These are phyloP conservation scores for Drosophila jambulina DNA, from an alignment of 1,140 invertebrate species.

Conservation along the genomic window DNA sequence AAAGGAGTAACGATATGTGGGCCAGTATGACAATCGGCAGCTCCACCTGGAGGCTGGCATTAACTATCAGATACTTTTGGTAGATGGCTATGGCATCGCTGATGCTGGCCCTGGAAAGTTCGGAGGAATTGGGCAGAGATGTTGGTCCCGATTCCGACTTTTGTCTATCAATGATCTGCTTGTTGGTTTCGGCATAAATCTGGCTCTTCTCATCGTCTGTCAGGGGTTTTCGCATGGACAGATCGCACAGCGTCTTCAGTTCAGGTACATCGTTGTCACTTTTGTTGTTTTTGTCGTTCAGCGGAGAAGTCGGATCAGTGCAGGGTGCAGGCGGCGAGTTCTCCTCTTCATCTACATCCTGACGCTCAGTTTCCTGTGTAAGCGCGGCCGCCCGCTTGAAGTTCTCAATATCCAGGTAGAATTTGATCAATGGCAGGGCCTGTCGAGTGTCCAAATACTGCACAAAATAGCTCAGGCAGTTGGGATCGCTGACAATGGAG, in stretches of 20 bases:
- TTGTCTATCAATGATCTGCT: conserved; percentile 53
- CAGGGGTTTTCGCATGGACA: conserved; percentile 80
- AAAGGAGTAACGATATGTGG: conserved; percentile 85
- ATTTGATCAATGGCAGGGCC: conserved; percentile 87
- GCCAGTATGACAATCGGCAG: conserved; percentile 84
- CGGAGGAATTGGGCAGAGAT: conserved; percentile 1
- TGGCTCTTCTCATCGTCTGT: conserved; percentile 84
- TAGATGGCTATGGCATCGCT: conserved; percentile 86
- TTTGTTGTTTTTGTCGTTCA: conserved; percentile 26
- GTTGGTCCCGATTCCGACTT: conserved; percentile 25
- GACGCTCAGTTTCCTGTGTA: conserved; percentile 15
- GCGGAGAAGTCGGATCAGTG: conserved; percentile 6
- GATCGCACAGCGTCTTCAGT: conserved; percentile 79
- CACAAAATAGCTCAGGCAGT: conserved; percentile 90
- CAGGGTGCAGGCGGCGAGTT: neutral
- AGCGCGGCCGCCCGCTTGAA: conserved; percentile 85
- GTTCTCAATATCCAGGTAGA: conserved; percentile 91
- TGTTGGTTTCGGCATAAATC: conserved; percentile 82
- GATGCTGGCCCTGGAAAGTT: conserved; percentile 64
- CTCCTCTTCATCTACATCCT: conserved; percentile 1
- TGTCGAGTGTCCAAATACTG: conserved; percentile 89
- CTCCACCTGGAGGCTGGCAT: conserved; percentile 82
- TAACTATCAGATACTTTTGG: conserved; percentile 86
- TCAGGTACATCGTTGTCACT: conserved; percentile 80
- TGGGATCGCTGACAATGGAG: conserved; percentile 89